Evolutionary conservation across 2,888 invertebrate genomes (phyloP).

Genomic region (Junonia oenone): DNA sequence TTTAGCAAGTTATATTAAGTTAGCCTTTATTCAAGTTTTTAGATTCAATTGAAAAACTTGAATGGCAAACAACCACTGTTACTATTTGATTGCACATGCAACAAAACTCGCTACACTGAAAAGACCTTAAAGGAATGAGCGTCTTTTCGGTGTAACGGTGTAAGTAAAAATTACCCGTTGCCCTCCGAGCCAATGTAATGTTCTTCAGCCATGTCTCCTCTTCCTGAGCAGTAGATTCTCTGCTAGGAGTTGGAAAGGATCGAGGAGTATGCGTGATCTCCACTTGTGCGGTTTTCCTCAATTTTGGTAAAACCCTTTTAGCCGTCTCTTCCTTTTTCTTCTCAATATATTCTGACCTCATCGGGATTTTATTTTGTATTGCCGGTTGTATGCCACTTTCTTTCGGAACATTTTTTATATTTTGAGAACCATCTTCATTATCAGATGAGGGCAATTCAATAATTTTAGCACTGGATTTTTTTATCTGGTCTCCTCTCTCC

Average conservation of each 20-base stretch:
- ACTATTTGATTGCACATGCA: too few relatives aligned
- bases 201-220: conserved; percentile 91
- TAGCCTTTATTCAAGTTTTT: too few relatives aligned
- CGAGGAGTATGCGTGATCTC: conserved; percentile 86
- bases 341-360: conserved; percentile 58
- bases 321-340: conserved; percentile 55
- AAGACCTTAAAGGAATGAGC: too few relatives aligned
- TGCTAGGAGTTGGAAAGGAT: conserved; percentile 88
- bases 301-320: conserved; percentile 70
- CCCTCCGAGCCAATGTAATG: conserved; percentile 85
- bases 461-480: conserved; percentile 39
- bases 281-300: conserved; percentile 80
- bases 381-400: conserved; percentile 19
- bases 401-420: conserved; percentile 14
- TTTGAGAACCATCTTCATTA: conserved; percentile 33
- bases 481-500: conserved; percentile 29
- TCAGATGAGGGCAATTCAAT: conserved; percentile 42
- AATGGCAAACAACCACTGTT: neutral
- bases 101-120: too few relatives aligned
- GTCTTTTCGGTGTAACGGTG: too few relatives aligned
- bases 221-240: conserved; percentile 84
- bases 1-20: too few relatives aligned
- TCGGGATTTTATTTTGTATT: conserved; percentile 35
- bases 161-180: conserved; percentile 56
- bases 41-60: neutral